Evolutionary conservation across 2,888 invertebrate species (phyloP), one percentile per base, ranked within the genome.

Genomic region (Ophioninae sp.): DNA sequence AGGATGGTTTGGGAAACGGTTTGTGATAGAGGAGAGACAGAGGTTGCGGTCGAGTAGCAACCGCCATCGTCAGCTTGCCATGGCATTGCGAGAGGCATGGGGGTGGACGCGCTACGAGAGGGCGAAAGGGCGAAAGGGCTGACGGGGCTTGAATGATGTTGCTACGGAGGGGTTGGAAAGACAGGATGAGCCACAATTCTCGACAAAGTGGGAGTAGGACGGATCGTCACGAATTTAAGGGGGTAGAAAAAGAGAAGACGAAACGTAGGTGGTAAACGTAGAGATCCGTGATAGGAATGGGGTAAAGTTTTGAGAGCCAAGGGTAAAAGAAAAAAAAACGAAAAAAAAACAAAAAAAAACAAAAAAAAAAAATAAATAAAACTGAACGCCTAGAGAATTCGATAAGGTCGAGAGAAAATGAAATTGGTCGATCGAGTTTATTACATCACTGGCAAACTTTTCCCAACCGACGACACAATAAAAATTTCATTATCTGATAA

Each of bases 141-240:
- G 69, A 69, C 69, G 10, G 64, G 79, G 79, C 78, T 79, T 82
- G 74, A 82, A 82, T 79, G 82, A 75, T 75, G 79, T 71, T 51
- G 78, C 74, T 13, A 69, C 23, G 51, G 37, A 74, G 20, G 74
- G 69, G 41, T 37, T n/a, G 22, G 6, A 41, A 39, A 71, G 77
- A 51, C 10, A 56, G 72, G 58, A 17, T 23, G n/a, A 37, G 59
- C n/a, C 51, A 67, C 56, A 56, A 67, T 37, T 61, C 37, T 20
- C n/a, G 58, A 30, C 64, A 56, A 56, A 67, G 81, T 44, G 73
- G 67, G 65, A 41, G 58, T 30, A 20, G 1, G 58, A 39, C 10
- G 65, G 56, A 13, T 7, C 59, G 61, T 41, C 10, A 59, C 51
- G 41, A 44, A 44, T 44, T 44, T 44, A 5, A 44, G 13, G 13